phyloP scores from a whole-genome alignment of 2,797 vertebrate genomes.

The Aphelocoma californica region DNA sequence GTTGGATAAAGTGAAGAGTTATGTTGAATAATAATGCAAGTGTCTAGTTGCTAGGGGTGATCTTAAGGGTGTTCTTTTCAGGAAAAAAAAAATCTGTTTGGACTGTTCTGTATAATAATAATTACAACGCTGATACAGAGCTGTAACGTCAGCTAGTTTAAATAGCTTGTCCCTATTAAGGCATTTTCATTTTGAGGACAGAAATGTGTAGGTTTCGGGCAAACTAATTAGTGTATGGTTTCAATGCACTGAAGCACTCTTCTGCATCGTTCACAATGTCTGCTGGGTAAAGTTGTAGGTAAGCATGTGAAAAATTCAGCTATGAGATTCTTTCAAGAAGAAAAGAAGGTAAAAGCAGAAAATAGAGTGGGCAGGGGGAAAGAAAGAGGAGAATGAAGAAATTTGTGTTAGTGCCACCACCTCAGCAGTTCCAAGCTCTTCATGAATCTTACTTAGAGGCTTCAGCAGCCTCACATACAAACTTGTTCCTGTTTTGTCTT shows the following conservation, averaged over 20 bases:
- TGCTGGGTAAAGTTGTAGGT: not conserved
- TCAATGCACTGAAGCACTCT: not conserved
- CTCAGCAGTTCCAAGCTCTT: not conserved
- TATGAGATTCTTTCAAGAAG: not conserved
- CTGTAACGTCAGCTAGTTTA: not conserved
- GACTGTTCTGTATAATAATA: not conserved
- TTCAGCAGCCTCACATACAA: not conserved
- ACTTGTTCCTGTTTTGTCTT: conserved; percentile 13
- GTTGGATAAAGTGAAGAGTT: not conserved
- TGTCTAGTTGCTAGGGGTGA: not conserved
- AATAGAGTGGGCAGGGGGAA: not conserved
- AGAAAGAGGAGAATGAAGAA: not conserved
- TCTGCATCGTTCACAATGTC: not conserved
- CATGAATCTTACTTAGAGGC: not conserved
- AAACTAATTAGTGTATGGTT: not conserved
- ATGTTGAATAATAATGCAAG: not conserved
- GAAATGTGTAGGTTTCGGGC: not conserved
- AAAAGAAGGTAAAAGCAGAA: not conserved
- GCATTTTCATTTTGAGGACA: conserved; percentile 2
- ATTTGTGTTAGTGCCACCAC: not conserved
- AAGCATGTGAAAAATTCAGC: not conserved
- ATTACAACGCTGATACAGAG: not conserved
- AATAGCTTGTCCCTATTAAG: not conserved
- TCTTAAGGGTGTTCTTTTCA: not conserved
- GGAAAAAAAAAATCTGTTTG: not conserved